phyloP scores from a whole-genome alignment of 2,888 invertebrate genomes.

The Philonicus albiceps region DNA sequence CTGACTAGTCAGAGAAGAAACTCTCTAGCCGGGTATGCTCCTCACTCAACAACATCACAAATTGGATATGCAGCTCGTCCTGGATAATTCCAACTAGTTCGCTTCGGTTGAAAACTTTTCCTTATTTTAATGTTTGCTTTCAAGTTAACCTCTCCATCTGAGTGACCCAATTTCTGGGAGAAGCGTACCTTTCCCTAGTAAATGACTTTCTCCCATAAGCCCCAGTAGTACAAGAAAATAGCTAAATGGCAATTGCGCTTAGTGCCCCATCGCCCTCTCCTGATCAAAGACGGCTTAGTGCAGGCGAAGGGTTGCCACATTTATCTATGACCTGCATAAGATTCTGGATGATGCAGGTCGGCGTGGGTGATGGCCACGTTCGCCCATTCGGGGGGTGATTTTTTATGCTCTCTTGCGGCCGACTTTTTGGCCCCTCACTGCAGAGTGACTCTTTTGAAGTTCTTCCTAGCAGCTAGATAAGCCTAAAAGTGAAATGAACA shows the following conservation, averaged over 20 bases:
- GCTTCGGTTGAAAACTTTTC: conserved; percentile 6
- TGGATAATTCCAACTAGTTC: neutral
- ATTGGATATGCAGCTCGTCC: conserved; percentile 32
- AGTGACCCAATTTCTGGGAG: conserved; percentile 29
- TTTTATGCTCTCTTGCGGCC: neutral
- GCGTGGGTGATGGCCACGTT: neutral
- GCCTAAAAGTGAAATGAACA: conserved; percentile 13
- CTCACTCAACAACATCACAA: neutral
- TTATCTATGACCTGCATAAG: conserved; percentile 34
- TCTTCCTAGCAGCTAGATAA: neutral
- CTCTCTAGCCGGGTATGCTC: neutral
- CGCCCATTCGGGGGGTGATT: neutral
- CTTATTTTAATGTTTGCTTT: conserved; percentile 30
- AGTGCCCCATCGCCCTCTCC: neutral
- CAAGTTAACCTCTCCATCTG: conserved; percentile 35
- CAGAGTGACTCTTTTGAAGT: neutral
- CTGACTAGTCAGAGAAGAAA: neutral
- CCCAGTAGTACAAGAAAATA: neutral
- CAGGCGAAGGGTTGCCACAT: conserved; percentile 8
- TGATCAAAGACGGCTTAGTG: neutral
- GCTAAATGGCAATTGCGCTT: neutral
- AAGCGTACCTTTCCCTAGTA: conserved; percentile 5
- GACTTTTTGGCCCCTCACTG: neutral
- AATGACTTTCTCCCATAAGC: neutral
- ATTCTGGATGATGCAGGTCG: neutral